Evolutionary conservation across 1,140 invertebrate genomes (phyloP).

Genomic region (Dufourea novaeangliae): DNA sequence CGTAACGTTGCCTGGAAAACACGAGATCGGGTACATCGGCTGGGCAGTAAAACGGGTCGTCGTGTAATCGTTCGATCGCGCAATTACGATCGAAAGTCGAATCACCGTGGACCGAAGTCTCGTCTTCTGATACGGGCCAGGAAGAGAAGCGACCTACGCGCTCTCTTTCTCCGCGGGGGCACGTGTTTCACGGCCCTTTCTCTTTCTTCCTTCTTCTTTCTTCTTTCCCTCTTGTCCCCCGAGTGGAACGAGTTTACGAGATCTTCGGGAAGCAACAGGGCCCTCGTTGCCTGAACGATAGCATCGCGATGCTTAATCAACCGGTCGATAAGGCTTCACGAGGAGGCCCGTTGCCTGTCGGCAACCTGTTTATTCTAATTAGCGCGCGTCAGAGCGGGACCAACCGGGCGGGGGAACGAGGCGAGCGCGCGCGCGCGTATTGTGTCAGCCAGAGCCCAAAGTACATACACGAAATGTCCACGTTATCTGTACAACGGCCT

Average conservation of each 20-base stretch:
- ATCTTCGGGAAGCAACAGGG: conserved; percentile 42
- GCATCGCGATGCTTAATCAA: conserved; percentile 63
- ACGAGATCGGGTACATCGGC: conserved; percentile 1
- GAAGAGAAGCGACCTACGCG: not conserved
- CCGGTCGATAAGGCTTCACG: conserved; percentile 49
- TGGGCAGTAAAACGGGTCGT: conserved; percentile 34
- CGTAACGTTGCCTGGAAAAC: conserved; percentile 17
- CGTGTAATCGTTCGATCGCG: conserved; percentile 49
- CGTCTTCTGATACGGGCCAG: not conserved
- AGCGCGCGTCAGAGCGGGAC: conserved; percentile 32
- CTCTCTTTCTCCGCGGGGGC: conserved; percentile 1
- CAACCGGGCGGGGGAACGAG: not conserved
- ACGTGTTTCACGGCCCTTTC: too few species aligned
- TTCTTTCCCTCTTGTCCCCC: not conserved
- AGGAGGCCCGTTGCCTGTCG: conserved; percentile 55
- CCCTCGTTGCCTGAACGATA: conserved; percentile 48
- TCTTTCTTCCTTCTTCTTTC: not conserved
- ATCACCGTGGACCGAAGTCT: conserved; percentile 3
- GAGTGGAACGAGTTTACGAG: conserved; percentile 61
- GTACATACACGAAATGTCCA: not conserved
- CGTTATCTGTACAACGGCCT: conserved; percentile 21
- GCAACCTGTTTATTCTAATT: conserved; percentile 67
- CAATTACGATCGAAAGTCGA: conserved; percentile 33
- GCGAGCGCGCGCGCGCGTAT: not conserved
- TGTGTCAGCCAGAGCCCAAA: conserved; percentile 10